Conservation (phyloP, 1,140 invertebrate genomes). For the Ceratoteleas bidentatus region DNA sequence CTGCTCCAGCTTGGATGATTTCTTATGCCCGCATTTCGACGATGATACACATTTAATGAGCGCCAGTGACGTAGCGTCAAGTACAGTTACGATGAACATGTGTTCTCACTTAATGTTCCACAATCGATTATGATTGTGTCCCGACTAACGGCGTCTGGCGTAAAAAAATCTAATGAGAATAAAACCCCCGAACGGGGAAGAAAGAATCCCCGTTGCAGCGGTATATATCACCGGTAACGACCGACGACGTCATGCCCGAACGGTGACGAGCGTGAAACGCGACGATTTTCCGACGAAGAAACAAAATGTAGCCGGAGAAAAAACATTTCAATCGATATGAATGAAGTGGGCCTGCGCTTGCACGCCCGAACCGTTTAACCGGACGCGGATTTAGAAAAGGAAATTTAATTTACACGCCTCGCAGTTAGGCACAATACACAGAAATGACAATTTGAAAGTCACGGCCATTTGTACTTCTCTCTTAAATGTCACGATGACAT, state of each 20-base stretch:
- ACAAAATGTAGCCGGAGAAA: neutral
- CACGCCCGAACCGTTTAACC: neutral
- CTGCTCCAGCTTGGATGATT: neutral
- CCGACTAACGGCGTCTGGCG: slow-evolving; percentile 37
- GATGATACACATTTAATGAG: slow-evolving; percentile 39
- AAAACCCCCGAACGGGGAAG: neutral
- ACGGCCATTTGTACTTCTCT: slow-evolving; percentile 40
- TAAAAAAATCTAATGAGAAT: slow-evolving; percentile 43
- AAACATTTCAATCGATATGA: slow-evolving; percentile 20
- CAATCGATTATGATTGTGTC: slow-evolving; percentile 45
- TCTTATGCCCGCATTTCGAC: slow-evolving; percentile 24
- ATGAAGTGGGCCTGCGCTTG: slow-evolving; percentile 9
- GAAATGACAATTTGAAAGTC: slow-evolving; percentile 48
- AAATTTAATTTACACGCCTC: slow-evolving; percentile 38
- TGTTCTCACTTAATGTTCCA: slow-evolving; percentile 41
- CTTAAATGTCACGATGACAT: slow-evolving; percentile 55
- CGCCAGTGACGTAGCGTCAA: slow-evolving; percentile 41
- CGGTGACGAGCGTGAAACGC: slow-evolving; percentile 35
- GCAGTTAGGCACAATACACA: slow-evolving; percentile 23
- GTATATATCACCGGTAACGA: slow-evolving; percentile 16
- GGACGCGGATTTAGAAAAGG: slow-evolving; percentile 6
- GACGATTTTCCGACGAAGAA: slow-evolving; percentile 21
- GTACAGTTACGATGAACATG: slow-evolving; percentile 53
- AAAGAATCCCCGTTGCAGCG: slow-evolving; percentile 14
- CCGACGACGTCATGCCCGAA: slow-evolving; percentile 18